These are phyloP conservation scores for Scolopax bukidnonensis DNA, from an alignment of 2,797 vertebrate genomes.

Conservation along the genomic window DNA sequence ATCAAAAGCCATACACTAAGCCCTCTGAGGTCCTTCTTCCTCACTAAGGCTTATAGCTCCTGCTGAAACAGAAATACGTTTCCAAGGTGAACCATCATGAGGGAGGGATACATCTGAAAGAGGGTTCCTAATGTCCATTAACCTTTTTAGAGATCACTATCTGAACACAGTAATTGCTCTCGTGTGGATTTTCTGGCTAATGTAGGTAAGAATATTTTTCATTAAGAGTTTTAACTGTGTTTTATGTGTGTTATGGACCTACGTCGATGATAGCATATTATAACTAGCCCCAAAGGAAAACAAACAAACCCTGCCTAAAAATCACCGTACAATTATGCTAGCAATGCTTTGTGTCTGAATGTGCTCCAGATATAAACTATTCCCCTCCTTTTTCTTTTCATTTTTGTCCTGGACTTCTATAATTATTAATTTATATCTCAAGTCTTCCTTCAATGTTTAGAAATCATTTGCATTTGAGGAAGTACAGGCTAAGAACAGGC, in stretches of 20 bases:
- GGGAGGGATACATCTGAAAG: neutral
- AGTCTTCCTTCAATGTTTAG: neutral
- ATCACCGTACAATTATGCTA: neutral
- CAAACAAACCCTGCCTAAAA: neutral
- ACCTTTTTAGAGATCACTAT: neutral
- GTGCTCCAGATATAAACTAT: neutral
- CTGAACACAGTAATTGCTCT: neutral
- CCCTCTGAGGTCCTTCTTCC: neutral
- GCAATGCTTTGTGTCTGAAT: neutral
- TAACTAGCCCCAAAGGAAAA: neutral
- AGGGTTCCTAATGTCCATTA: neutral
- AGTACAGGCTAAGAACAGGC: neutral
- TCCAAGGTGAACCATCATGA: neutral
- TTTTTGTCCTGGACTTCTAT: neutral
- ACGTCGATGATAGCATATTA: fast-evolving
- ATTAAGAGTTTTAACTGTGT: neutral
- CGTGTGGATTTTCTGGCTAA: neutral
- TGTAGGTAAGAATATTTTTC: neutral
- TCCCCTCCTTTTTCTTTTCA: neutral
- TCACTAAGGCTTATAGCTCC: neutral
- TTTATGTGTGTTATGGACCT: neutral
- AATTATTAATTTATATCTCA: neutral
- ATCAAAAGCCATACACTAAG: neutral
- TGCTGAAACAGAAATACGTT: neutral
- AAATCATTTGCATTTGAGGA: neutral